Base-by-base conservation (phyloP, 2,888 invertebrate genomes). In the Coelogynopora nodosa region DNA sequence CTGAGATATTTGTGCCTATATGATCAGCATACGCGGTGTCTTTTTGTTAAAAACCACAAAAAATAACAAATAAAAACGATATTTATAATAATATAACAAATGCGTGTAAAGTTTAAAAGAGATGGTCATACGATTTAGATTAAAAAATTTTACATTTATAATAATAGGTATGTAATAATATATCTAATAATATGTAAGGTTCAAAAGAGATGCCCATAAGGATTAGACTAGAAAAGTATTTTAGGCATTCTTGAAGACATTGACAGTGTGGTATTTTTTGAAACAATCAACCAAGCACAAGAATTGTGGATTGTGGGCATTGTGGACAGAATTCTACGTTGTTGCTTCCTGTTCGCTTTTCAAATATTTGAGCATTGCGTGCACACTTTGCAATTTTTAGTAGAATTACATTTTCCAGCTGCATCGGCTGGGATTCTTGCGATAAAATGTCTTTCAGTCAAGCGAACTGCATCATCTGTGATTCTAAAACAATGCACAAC, bases 381-480 rank as follows among this genome's bases (percentile, higher is more conserved):
- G 81, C 81, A 80, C 27, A 80, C 81, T 80, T 80, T 80, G 23
- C 81, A 80, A 27, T 80, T 80, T 80, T 80, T 80, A 80, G 81
- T 49, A 18, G 49, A 18, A 49, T 49, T 49, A 49, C 10, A 80
- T 80, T 80, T 80, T 28, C 81, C 81, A 80, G 10, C 5, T 80
- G 23, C 81, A 80, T 80, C 23, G 29, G 81, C 23, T 80, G 81
- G 29, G 29, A 80, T 80, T 80, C 81, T 18, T 80, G 81, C 23
- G 23, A 80, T 28, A 80, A 80, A 80, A 80, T 28, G 23, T 80
- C 81, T 80, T 28, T 80, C 81, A 13, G 49, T 49, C 27, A 27
- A 80, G 5, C 81, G 23, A 80, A 80, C 81, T 5, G 81, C 23
- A 27, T n/a, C 81, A 27, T 23, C 27, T 23, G 81, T 80, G 23